A percentile compares a stretch with the other conserved stretches of the same genome.
phyloP scores from a whole-genome alignment of 1,140 invertebrate genomes.

The Sweltsa coloradensis region DNA sequence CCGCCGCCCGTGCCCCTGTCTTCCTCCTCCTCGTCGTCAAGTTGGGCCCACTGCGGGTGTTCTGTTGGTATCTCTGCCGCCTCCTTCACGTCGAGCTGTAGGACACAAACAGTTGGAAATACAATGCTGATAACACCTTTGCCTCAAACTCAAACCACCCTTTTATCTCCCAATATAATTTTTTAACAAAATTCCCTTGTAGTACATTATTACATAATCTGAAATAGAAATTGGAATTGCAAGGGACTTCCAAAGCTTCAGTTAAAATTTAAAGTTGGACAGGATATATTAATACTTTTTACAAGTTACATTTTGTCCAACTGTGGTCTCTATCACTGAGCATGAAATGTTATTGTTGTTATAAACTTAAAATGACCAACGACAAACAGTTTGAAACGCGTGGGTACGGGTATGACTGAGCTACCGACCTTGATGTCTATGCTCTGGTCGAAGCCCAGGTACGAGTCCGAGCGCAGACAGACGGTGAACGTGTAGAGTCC shows the following conservation, averaged over 20 bases:
- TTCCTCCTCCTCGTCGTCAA: conserved; percentile 80
- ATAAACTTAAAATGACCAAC: conserved; percentile 9
- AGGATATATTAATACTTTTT: too few species aligned
- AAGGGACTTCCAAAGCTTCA: too few species aligned
- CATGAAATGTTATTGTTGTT: conserved; percentile 4
- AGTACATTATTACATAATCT: too few species aligned
- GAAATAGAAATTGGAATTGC: too few species aligned
- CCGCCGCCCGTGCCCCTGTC: conserved; percentile 51
- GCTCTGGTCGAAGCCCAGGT: conserved; percentile 81
- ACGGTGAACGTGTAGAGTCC: conserved; percentile 91
- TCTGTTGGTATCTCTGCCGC: conserved; percentile 78
- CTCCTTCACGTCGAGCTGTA: conserved; percentile 85
- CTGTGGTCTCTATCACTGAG: conserved; percentile 2
- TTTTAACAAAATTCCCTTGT: too few species aligned
- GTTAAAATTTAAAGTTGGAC: too few species aligned
- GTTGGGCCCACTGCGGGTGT: conserved; percentile 93
- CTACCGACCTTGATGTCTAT: conserved; percentile 78
- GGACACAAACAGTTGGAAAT: conserved; percentile 15
- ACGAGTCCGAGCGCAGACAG: conserved; percentile 90
- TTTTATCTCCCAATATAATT: too few species aligned
- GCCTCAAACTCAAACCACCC: too few species aligned
- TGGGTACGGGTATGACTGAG: too few species aligned
- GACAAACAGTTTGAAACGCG: too few species aligned
- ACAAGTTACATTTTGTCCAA: conserved; percentile 4
- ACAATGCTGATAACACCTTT: too few species aligned